These are phyloP conservation scores for Neodiprion pinetum DNA, from an alignment of 1,140 invertebrate genomes.

Conservation along the genomic window DNA sequence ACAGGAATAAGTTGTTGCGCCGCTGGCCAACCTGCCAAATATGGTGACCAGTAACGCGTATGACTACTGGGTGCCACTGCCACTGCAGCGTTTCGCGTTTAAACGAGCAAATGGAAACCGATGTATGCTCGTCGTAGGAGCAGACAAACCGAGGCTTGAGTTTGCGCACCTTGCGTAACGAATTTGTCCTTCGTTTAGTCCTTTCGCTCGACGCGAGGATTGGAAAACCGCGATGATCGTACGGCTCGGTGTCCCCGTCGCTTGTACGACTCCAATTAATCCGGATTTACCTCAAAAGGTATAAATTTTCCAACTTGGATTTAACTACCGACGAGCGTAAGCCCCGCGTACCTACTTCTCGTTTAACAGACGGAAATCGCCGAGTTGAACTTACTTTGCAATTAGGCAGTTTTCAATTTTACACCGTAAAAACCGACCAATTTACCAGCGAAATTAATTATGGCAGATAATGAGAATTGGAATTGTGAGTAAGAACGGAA, in stretches of 20 bases:
- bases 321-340: background rate
- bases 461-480: no score
- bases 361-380: no score
- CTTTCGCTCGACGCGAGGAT: background rate
- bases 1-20: background rate
- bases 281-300: background rate
- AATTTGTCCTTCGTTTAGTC: background rate
- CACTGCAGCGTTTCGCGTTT: no score
- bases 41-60: background rate
- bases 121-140: background rate
- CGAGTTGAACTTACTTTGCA: no score
- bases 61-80: background rate
- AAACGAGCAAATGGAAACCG: no score
- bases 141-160: background rate
- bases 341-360: background rate
- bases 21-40: conserved; percentile 4
- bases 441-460: no score
- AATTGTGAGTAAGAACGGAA: no score
- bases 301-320: background rate
- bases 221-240: background rate
- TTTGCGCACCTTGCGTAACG: background rate
- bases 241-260: background rate
- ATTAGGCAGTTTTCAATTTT: no score
- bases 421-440: no score
- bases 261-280: background rate